Evolutionary conservation across 2,888 invertebrate species (phyloP).

Genomic region (Spodoptera littoralis): DNA sequence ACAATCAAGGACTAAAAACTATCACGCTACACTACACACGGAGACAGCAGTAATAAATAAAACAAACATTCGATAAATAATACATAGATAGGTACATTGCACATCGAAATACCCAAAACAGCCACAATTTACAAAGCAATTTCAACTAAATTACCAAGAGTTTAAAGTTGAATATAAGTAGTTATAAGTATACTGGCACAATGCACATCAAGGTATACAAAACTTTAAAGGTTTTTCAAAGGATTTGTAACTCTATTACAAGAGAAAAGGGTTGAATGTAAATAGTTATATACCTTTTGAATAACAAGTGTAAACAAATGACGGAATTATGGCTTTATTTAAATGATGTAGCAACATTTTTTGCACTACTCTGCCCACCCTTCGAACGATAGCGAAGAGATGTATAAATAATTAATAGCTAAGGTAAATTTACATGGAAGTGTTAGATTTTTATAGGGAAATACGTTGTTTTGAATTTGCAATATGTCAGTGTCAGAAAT

Average conservation of each 20-base stretch:
- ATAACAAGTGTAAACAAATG: slow-evolving; percentile 59
- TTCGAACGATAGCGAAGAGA: slow-evolving; percentile 43
- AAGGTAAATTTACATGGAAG: slow-evolving; percentile 32
- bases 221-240: too few relatives aligned
- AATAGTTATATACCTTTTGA: slow-evolving; percentile 51
- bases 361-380: slow-evolving; percentile 43
- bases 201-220: too few relatives aligned
- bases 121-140: too few relatives aligned
- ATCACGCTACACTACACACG: slow-evolving; percentile 46
- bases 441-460: slow-evolving; percentile 12
- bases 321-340: slow-evolving; percentile 45
- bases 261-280: too few relatives aligned
- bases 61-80: slow-evolving; percentile 57
- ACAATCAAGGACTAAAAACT: slow-evolving; percentile 32
- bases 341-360: slow-evolving; percentile 36
- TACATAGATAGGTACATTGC: slow-evolving; percentile 20
- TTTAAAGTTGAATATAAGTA: too few relatives aligned
- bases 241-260: too few relatives aligned
- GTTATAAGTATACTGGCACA: too few relatives aligned
- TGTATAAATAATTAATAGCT: slow-evolving; percentile 49
- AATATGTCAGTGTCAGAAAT: too few relatives aligned
- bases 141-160: too few relatives aligned
- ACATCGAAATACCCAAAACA: too few relatives aligned
- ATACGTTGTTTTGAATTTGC: background rate
- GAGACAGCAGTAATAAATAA: slow-evolving; percentile 47